These are phyloP conservation scores for Drosophila obscura DNA, from an alignment of 1,140 invertebrate genomes.

Conservation along the genomic window DNA sequence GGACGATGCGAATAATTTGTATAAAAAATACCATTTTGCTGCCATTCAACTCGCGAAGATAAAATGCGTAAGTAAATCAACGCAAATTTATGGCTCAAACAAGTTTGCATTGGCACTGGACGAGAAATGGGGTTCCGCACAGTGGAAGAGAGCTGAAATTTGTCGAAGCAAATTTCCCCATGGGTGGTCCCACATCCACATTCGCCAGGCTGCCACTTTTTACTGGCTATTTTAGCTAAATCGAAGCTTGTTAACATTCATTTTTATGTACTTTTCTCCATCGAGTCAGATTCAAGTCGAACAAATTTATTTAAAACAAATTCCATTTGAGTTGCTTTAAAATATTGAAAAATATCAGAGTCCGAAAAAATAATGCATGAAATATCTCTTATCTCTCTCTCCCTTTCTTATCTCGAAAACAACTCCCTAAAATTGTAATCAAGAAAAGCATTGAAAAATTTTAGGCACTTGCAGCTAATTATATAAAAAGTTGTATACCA, in stretches of 20 bases:
- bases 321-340: constrained; percentile 2
- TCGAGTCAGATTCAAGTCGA: neutral
- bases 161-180: constrained; percentile 37
- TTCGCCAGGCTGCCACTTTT: neutral
- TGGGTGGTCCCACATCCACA: constrained; percentile 26
- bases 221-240: constrained; percentile 15
- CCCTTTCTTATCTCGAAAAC: no score
- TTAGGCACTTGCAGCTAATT: no score
- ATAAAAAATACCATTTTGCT: constrained; percentile 44
- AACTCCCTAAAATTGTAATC: no score
- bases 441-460: no score
- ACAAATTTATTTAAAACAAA: neutral
- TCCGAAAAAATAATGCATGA: neutral
- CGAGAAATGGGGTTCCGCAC: constrained; percentile 27
- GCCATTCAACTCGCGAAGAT: constrained; percentile 62
- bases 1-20: constrained; percentile 47
- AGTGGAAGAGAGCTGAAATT: constrained; percentile 41
- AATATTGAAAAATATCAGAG: neutral
- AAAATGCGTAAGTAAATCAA: constrained; percentile 63
- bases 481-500: no score
- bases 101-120: constrained; percentile 51
- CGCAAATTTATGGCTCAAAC: constrained; percentile 58
- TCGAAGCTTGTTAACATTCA: no score
- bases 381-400: no score
- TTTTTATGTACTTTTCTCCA: neutral